Percentiles rank a stretch among this genome's conserved stretches.
These are phyloP conservation scores for Cyanoderma ruficeps DNA, from an alignment of 2,113 vertebrate species.

Conservation along the genomic window DNA sequence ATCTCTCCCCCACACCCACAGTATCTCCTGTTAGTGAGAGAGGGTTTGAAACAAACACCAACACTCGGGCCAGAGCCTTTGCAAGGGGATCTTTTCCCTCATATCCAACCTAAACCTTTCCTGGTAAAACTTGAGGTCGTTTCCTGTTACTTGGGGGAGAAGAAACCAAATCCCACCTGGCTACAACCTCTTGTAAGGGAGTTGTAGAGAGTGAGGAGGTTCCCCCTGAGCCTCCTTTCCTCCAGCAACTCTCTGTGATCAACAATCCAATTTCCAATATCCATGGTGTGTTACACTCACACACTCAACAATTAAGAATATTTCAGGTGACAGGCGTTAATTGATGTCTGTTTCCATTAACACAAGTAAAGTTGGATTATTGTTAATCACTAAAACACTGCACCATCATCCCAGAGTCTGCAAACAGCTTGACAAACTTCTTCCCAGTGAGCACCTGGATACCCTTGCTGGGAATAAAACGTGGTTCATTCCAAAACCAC, in stretches of 20 bases:
- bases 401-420: too few relatives aligned
- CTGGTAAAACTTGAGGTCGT: neutral
- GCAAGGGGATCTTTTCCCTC: neutral
- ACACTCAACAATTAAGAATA: too few relatives aligned
- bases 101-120: neutral
- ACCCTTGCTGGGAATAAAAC: neutral
- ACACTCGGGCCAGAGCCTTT: neutral
- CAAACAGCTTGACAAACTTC: too few relatives aligned
- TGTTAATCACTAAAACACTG: too few relatives aligned
- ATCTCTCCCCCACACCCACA: neutral
- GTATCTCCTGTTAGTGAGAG: neutral
- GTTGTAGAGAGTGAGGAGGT: neutral
- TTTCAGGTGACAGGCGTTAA: too few relatives aligned
- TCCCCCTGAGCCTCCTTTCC: neutral
- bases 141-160: neutral
- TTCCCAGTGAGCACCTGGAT: too few relatives aligned
- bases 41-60: neutral
- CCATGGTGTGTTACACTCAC: fast-evolving
- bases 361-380: too few relatives aligned
- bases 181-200: neutral
- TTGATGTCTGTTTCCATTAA: too few relatives aligned
- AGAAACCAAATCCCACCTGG: neutral
- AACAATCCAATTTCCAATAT: too few relatives aligned
- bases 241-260: neutral
- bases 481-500: fast-evolving